Base-by-base conservation (phyloP, 2,797 vertebrate genomes). In the Xiphophorus birchmanni region DNA sequence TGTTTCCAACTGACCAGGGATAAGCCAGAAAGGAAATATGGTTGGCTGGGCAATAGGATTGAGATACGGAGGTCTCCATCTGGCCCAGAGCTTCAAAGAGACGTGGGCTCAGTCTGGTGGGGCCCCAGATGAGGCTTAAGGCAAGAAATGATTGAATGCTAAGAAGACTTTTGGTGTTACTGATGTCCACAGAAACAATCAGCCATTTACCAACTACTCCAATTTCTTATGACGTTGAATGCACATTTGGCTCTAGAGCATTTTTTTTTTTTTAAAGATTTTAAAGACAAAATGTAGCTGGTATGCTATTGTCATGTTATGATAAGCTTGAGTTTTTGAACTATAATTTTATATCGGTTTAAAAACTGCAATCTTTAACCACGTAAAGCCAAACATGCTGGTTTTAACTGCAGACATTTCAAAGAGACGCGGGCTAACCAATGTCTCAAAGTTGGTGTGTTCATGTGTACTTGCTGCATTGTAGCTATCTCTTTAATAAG, bases 21-120 rank as follows among this genome's bases (percentile, higher is more conserved):
- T 95, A 94, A 94, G 91, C 91, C 90, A 88, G 81, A 93, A 84
- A 91, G 93, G 90, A 94, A 90, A 93, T 94, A 85, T 93, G 91
- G 91, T 83, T 91, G 92, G 87, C 90, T 93, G 89, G 93, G 90
- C 93, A 94, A 93, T 90, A 79, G 92, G 92, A 93, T 83, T 75
- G 89, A 93, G 93, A 93, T 93, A 93, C 54, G 87, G 81, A 78
- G 88, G 91, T 90, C 85, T 89, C 91, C 89, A 91, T 91, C 89
- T 93, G 92, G 93, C 89, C 82, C 75, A 29, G 45, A 82, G 86
- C 88, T 94, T 94, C 91, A 95, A 94, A 95, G 90, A 88, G 84
- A 81, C 76, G 77, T 56, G 82, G 83, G 48, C 76, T 80, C 71
- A 83, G 90, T 89, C 75, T 35, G 77, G 84, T 32, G 84, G 86